Evolutionary conservation across 2,113 vertebrate species (phyloP).

Genomic region (Vulpes vulpes): DNA sequence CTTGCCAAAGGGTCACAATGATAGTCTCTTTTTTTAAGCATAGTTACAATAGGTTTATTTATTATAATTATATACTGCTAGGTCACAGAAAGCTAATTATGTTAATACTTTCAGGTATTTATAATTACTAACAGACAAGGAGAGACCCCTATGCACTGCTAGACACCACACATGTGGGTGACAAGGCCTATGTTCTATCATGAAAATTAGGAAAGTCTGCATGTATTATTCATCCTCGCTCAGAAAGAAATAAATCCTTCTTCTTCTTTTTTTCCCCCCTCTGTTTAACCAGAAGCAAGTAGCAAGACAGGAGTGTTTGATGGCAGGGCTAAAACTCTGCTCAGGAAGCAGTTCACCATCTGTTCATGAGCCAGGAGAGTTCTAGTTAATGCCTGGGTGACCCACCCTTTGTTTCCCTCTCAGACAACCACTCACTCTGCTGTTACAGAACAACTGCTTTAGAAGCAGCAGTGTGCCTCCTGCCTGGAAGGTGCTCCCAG

Average conservation of each 20-base stretch:
- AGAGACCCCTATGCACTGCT: neutral
- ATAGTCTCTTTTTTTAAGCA: neutral
- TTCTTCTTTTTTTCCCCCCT: neutral
- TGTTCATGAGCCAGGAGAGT: neutral
- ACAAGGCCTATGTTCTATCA: neutral
- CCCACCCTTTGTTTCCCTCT: neutral
- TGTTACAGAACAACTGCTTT: neutral
- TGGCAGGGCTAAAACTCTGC: neutral
- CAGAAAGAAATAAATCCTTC: neutral
- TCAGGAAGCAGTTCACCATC: neutral
- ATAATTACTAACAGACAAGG: conserved; percentile 27
- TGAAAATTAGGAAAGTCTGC: neutral
- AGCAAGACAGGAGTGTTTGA: neutral
- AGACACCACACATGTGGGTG: neutral
- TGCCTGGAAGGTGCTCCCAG: neutral
- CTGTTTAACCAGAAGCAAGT: neutral
- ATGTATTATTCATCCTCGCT: neutral
- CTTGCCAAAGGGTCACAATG: neutral
- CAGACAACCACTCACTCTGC: neutral
- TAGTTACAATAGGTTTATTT: neutral
- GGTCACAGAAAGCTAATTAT: conserved; percentile 36
- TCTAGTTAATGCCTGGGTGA: neutral
- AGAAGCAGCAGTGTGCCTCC: neutral
- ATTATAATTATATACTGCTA: neutral
- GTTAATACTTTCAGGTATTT: conserved; percentile 14